Base-by-base conservation (phyloP, 2,113 vertebrate species). In the Neopipo cinnamomea region DNA sequence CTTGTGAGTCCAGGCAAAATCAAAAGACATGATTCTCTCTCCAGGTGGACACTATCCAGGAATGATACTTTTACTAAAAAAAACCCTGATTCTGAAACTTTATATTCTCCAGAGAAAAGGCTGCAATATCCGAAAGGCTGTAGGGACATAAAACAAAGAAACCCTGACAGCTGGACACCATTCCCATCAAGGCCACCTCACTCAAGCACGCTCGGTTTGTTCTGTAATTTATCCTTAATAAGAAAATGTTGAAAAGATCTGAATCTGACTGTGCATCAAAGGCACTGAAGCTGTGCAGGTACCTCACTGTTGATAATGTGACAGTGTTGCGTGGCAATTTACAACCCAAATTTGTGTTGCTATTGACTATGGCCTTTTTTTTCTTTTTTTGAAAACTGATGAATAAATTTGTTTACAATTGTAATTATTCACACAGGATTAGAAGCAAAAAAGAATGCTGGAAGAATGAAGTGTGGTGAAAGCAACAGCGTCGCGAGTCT, bases 401-500 rank as follows among this genome's bases (percentile, higher is more conserved):
- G 19, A 10, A 21, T 39, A 37, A 33, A 6, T 71, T 25, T 75
- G 23, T 67, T 94, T 93, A 25, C 20, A 74, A 37, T 21, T 61
- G 37, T 73, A 58, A 75, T 63, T 80, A n/a, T 76, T 92, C 33
- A 59, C 55, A 28, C 4, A 20, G 47, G n/a, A 30, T 50, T 53
- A 20, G 42, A 55, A 65, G 17, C 9, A 49, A 41, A 50, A 53
- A 53, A 18, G 12, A 56, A 33, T 46, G 39, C 20, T 22, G 39
- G 25, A 84, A 62, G 42, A 37, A 49, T 19, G 18, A 30, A 67
- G 7, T 30, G 35, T 16, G 20, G 27, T 37, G 27, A 63, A 83
- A 71, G 59, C 4, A 3, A 6, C 14, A 39, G 31, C 1, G 0
- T 37, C 2, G 0, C 2, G 11, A 53, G 15, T 42, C 68, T 44